Base-by-base conservation (phyloP, 2,888 invertebrate species). In the Schizotus pectinicornis region DNA sequence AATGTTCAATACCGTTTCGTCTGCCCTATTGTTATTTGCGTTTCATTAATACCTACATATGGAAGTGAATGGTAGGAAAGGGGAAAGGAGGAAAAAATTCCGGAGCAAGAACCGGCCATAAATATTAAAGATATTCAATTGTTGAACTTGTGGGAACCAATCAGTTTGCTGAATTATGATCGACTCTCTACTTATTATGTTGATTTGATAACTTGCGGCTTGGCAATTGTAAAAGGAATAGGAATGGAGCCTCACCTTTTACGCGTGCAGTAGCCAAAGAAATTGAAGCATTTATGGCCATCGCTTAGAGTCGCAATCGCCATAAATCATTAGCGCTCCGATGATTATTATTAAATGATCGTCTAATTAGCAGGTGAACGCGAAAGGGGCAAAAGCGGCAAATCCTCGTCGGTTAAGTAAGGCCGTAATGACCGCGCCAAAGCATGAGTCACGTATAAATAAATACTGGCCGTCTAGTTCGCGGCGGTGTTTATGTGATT, bases 401-500 rank as follows among this genome's bases (percentile, higher is more conserved):
- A 55, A 55, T 51, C 37, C 55, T 55, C 59, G 55, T 59, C 55
- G 7, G 39, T n/a, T 39, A 12, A 30, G 48, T 48, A 56, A 34
- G 50, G 51, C 47, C 42, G 60, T 42, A 56, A 60, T 60, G 47
- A 60, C 56, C 52, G 42, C 22, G 22, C 22, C 22, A 22, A 22
- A 22, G 60, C 56, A 60, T 60, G 60, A 60, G 47, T 60, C 60
- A 60, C 60, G 56, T 59, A 22, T 41, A 33, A 31, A 59, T 56
- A 59, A 55, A 45, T 59, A 49, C 38, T 32, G 49, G 49, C 49
- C 49, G 54, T 59, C 53, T 54, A 59, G 61, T 61, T 54, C 52
- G 56, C 56, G 22, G 22, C 46, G 57, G 50, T 59, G 71, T 70
- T 73, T 72, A 72, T 72, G 69, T 67, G 72, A 70, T 72, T 73